Base-by-base conservation (phyloP, 2,797 vertebrate species). In the Limnodromus scolopaceus region DNA sequence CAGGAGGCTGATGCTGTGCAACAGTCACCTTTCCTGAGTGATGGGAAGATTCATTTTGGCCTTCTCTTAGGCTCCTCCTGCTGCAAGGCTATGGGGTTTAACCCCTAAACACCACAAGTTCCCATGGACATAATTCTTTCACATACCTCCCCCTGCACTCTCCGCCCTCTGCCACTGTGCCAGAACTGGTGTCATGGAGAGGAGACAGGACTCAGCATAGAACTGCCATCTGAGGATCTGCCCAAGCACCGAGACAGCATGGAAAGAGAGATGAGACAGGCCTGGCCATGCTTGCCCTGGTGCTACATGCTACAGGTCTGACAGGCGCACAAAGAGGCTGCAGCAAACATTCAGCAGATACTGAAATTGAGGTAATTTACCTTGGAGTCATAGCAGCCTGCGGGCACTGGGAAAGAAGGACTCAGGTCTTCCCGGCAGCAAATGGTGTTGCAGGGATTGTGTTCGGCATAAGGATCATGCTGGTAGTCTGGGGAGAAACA, bases 371-470 rank as follows among this genome's bases (percentile, higher is more conserved):
- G 10, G 43, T 53, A 68, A 85, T 75, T 91, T 98, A 99, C 99
- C 99, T 99, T 99, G 5, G 99, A 98, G 96, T 99, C 99, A 76
- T 99, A 99, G 97, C 99, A 99, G 46, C 99, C 99, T 91, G 98
- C 98, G 36, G 99, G 98, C 55, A 92, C 96, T 41, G 99, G 98
- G 38, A 94, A 96, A 81, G 90, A 93, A 53, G 96, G 93, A 71
- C 97, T 98, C 87, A 99, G 97, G 97, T 99, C 99, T 51, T 98
- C 98, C 38, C 99, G 98, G 95, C 99, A 99, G 96, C 99, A 99
- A 96, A 99, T 99, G 80, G 99, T 99, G 82, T 98, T 99, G 96
- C 99, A 99, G 2, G 99, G 99, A 94, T 99, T 98, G 51, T 96
- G 98, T 65, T 98, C 98, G 13, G 98, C 97, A 38, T 99, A 99